Conservation (phyloP, 2,113 vertebrate genomes). For the Cervus canadensis region DNA sequence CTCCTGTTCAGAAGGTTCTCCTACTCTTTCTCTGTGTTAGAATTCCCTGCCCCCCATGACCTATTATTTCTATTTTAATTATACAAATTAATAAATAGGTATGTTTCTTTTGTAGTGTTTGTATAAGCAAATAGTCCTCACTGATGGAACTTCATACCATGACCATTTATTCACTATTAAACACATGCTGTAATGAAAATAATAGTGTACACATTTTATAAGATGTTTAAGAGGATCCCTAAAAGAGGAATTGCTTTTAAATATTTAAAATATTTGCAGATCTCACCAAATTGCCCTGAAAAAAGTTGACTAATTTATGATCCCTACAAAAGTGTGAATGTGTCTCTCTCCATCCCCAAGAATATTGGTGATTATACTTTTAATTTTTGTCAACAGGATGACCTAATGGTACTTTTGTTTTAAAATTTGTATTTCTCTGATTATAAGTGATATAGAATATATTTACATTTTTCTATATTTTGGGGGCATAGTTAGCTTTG, state of each 20-base stretch:
- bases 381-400: background rate
- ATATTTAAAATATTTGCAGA: constrained; percentile 20
- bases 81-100: background rate
- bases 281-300: background rate
- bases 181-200: background rate
- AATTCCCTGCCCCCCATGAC: background rate
- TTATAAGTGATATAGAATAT: background rate
- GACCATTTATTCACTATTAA: background rate
- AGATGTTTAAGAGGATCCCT: background rate
- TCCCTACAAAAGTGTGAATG: background rate
- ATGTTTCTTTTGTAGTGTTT: background rate
- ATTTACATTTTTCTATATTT: background rate
- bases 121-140: background rate
- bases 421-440: background rate
- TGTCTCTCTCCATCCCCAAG: background rate
- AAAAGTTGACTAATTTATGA: constrained; percentile 8
- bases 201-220: background rate
- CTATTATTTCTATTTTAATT: background rate
- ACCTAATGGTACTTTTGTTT: background rate
- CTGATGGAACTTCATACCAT: background rate
- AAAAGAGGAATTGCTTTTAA: background rate
- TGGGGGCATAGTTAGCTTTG: background rate
- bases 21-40: background rate
- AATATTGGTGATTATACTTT: background rate
- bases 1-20: background rate